Conservation (phyloP, 2,888 invertebrate genomes). For the Bellardia bayeri region DNA sequence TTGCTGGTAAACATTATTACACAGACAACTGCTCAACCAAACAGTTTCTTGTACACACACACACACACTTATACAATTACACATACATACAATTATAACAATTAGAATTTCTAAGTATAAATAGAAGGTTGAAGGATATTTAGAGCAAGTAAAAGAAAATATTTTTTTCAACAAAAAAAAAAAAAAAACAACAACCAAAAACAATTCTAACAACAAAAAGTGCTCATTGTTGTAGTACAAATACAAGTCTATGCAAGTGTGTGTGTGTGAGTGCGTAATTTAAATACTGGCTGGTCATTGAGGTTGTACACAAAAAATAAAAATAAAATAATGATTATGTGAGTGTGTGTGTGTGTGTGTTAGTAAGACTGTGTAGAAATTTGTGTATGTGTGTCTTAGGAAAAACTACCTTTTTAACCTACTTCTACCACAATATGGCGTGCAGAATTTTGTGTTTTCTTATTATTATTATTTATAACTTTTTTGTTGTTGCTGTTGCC, state of each 20-base stretch:
- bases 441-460: slow-evolving; percentile 44
- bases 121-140: slow-evolving; percentile 63
- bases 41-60: neutral
- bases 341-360: slow-evolving; percentile 1
- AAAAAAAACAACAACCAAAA: slow-evolving; percentile 10
- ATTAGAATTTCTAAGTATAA: slow-evolving; percentile 59
- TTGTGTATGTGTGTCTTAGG: neutral
- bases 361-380: neutral
- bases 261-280: neutral
- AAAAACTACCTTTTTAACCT: slow-evolving; percentile 70
- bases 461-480: slow-evolving; percentile 26
- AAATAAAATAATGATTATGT: neutral
- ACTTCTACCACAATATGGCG: slow-evolving; percentile 67
- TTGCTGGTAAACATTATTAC: neutral
- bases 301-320: slow-evolving; percentile 3
- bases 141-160: slow-evolving; percentile 19
- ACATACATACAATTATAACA: slow-evolving; percentile 29
- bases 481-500: neutral
- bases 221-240: neutral
- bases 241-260: too few relatives aligned
- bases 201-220: slow-evolving; percentile 18
- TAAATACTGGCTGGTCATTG: slow-evolving; percentile 35
- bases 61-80: neutral
- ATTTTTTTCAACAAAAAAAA: neutral
- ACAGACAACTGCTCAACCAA: slow-evolving; percentile 3